These are phyloP conservation scores for Tiliacea citrago DNA, from an alignment of 2,888 invertebrate species.

Conservation along the genomic window DNA sequence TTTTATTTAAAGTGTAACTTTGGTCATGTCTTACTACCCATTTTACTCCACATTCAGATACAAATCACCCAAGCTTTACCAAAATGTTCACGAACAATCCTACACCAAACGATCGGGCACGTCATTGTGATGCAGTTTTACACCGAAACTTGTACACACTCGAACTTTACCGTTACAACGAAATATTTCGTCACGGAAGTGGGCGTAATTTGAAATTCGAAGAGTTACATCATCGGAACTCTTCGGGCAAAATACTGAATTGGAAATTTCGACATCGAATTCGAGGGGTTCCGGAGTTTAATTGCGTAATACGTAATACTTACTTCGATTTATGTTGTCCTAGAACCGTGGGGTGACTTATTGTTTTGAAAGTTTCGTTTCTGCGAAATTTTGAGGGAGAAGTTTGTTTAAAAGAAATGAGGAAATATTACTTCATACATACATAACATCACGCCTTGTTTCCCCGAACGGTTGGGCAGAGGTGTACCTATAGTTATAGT, in stretches of 20 bases:
- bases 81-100: conserved; percentile 47
- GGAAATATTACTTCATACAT: conserved; percentile 28
- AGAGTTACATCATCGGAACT: conserved; percentile 75
- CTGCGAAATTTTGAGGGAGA: conserved; percentile 17
- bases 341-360: conserved; percentile 32
- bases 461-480: no score
- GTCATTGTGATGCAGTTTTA: conserved; percentile 75
- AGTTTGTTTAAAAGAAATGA: conserved; percentile 38
- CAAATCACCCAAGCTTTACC: conserved; percentile 25
- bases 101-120: conserved; percentile 32
- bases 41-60: conserved; percentile 24
- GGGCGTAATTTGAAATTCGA: conserved; percentile 72
- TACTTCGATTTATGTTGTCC: conserved; percentile 37
- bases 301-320: conserved; percentile 48
- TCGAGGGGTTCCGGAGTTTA: conserved; percentile 57
- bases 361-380: conserved; percentile 42
- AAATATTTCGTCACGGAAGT: conserved; percentile 78
- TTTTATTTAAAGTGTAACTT: neutral
- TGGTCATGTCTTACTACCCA: neutral
- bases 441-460: no score
- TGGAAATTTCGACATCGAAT: conserved; percentile 48
- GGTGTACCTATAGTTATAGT: no score
- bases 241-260: conserved; percentile 40
- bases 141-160: conserved; percentile 80
- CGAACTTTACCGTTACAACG: conserved; percentile 70